A percentile compares a stretch with the other conserved stretches of the same genome.
phyloP scores from a whole-genome alignment of 2,113 vertebrate genomes.

The Ceuthmochares aereus region DNA sequence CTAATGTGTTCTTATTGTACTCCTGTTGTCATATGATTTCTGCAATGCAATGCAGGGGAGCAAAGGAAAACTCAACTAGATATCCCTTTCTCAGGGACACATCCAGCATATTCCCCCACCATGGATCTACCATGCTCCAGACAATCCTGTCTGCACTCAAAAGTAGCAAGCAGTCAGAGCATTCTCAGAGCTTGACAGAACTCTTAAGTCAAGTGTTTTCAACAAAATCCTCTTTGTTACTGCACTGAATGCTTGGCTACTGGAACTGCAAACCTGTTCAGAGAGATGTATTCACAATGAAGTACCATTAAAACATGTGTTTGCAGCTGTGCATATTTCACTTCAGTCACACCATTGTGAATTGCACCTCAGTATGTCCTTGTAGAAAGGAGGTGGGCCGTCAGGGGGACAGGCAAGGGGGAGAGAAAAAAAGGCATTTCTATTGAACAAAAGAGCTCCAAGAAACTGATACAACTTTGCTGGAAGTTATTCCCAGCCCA shows the following conservation, averaged over 20 bases:
- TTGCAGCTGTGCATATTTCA: slow-evolving; percentile 46
- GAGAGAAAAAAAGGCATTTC: slow-evolving; percentile 38
- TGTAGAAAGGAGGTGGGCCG: slow-evolving; percentile 50
- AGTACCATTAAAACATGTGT: not conserved
- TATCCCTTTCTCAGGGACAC: not conserved
- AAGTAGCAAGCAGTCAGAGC: not conserved
- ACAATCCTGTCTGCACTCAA: not conserved
- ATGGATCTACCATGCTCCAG: not conserved
- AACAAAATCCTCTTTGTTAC: slow-evolving; percentile 9
- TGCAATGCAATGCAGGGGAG: not conserved
- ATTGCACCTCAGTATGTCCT: slow-evolving; percentile 40
- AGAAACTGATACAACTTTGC: slow-evolving; percentile 44
- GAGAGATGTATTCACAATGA: not conserved
- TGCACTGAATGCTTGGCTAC: not conserved
- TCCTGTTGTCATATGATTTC: not conserved
- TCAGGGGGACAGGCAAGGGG: not conserved
- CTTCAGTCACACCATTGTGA: slow-evolving; percentile 12
- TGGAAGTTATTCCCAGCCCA: slow-evolving; percentile 60
- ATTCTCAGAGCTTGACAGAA: not conserved
- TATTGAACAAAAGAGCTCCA: slow-evolving; percentile 48
- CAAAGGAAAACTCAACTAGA: not conserved
- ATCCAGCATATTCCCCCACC: not conserved
- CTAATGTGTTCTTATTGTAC: not conserved
- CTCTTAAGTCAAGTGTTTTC: not conserved
- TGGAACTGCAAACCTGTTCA: not conserved